A percentile compares a stretch with the other conserved stretches of the same genome.
Conservation (phyloP, 2,113 vertebrate genomes). For the Dasypus novemcinctus region DNA sequence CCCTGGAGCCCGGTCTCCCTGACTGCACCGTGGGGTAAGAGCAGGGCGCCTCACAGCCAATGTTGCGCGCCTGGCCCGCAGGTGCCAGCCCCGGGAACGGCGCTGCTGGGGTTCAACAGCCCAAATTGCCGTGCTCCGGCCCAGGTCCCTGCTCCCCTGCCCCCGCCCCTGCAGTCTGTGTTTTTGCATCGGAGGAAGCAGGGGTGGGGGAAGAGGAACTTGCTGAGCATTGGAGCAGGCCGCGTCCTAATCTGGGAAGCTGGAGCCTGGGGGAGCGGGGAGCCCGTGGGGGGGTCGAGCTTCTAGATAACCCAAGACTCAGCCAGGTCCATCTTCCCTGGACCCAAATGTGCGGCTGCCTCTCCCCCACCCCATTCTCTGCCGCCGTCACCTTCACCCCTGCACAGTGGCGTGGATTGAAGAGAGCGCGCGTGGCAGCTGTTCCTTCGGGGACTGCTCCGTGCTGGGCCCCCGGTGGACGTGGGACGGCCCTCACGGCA, state of each 20-base stretch:
- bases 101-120: fast-evolving
- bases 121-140: fast-evolving
- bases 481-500: fast-evolving
- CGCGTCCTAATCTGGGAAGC: neutral
- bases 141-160: fast-evolving
- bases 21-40: neutral
- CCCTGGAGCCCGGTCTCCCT: neutral
- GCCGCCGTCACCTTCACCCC: neutral
- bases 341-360: too few relatives aligned
- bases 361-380: fast-evolving
- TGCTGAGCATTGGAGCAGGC: fast-evolving
- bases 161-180: fast-evolving
- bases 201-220: fast-evolving
- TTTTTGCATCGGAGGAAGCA: neutral
- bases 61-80: too few relatives aligned
- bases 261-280: fast-evolving
- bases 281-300: neutral
- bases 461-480: neutral
- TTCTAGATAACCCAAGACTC: neutral
- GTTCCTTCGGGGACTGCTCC: fast-evolving
- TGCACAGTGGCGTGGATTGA: fast-evolving
- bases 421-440: fast-evolving
- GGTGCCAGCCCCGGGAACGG: fast-evolving
- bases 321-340: fast-evolving
- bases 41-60: too few relatives aligned